These are phyloP conservation scores for Anseranas semipalmata DNA, from an alignment of 2,113 vertebrate species.

Conservation along the genomic window DNA sequence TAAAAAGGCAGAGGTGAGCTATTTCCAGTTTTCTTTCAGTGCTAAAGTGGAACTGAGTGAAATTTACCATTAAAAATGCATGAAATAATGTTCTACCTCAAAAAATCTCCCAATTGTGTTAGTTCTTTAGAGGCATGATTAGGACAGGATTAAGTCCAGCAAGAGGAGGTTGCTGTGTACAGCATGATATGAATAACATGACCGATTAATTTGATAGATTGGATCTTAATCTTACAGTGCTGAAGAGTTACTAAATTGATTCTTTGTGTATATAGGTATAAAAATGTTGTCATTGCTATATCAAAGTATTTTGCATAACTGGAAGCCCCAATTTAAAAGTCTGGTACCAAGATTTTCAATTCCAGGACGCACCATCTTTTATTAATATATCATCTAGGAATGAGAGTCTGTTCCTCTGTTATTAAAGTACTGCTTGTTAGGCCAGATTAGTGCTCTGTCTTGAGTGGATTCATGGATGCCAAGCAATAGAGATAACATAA, in stretches of 20 bases:
- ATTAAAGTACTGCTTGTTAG: background rate
- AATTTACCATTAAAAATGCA: background rate
- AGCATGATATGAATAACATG: background rate
- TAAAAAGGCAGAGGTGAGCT: background rate
- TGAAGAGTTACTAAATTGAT: background rate
- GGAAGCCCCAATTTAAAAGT: background rate
- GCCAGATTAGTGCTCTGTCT: background rate
- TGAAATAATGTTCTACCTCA: background rate
- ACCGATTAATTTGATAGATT: background rate
- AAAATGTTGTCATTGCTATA: background rate
- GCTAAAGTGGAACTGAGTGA: background rate
- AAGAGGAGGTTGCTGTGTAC: background rate
- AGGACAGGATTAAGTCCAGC: background rate
- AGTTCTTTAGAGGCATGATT: background rate
- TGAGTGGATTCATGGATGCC: background rate
- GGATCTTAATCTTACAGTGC: background rate
- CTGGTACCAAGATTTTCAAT: background rate
- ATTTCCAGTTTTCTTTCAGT: background rate
- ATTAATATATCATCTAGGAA: background rate
- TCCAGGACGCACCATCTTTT: background rate
- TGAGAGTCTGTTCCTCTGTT: background rate
- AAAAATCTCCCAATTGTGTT: background rate
- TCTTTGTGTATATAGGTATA: background rate
- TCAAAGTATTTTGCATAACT: too few relatives aligned
- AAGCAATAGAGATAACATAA: background rate